Base-by-base conservation (phyloP, 2,888 invertebrate genomes). In the Anoplius nigerrimus region DNA sequence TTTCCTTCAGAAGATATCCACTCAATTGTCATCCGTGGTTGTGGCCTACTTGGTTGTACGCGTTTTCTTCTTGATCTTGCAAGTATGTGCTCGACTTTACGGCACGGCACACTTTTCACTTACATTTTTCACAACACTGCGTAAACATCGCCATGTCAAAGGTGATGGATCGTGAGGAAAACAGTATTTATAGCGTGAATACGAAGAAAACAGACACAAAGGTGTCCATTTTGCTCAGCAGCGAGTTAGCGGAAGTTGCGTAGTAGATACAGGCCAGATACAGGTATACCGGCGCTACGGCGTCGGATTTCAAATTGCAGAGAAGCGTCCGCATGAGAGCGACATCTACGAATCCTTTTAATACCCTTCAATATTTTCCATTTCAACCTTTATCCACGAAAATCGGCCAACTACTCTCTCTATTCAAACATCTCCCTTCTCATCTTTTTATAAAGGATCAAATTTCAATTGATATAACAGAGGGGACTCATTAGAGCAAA, bases 141-240 rank as follows among this genome's bases (percentile, higher is more conserved):
- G 76, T 81, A 77, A 83, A 82, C 82, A 84, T 85, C 79, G 79
- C 75, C 77, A 72, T 77, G 79, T 78, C 82, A 81, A 74, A 78
- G 74, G 68, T 74, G 77, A 76, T 78, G 75, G 75, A 77, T 82
- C 82, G 80, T 79, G 79, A 79, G 76, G 76, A 80, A 78, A 82
- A 77, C 79, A 82, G 82, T 88, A 87, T 87, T 87, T 88, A 88
- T 88, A 85, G 83, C 85, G 79, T 79, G 81, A 84, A 83, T 85
- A 82, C 83, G 82, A 87, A 82, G 87, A 88, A 88, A 88, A 88
- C 88, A 88, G 88, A 88, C 86, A 88, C 88, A 88, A 88, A 88
- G 88, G 87, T 88, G 88, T 88, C 88, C 88, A 88, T 88, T 88
- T 88, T 88, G 87, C 84, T 88, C 84, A 85, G 82, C 82, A 85